Conservation (phyloP, 2,113 vertebrate genomes). For the Motacilla alba region DNA sequence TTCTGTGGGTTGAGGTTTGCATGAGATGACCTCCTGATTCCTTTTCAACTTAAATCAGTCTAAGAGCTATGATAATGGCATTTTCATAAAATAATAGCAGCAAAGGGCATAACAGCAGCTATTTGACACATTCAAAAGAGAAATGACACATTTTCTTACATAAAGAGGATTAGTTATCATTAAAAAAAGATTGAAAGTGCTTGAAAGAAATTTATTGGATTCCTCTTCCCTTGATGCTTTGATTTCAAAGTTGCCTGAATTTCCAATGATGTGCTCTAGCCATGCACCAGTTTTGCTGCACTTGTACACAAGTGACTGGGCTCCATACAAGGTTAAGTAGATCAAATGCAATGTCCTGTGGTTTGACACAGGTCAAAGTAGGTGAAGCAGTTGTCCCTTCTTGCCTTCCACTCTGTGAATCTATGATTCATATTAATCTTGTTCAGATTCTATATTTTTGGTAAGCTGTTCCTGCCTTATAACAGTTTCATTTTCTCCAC, state of each 20-base stretch:
- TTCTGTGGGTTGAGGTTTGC: neutral
- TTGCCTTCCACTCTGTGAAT: neutral
- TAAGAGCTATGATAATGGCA: neutral
- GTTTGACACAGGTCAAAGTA: neutral
- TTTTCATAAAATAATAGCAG: neutral
- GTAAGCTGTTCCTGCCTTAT: neutral
- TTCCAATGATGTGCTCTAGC: neutral
- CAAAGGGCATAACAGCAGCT: neutral
- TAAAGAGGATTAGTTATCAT: neutral
- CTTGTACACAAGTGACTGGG: neutral
- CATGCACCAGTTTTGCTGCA: neutral
- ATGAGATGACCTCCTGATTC: neutral
- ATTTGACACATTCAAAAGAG: neutral
- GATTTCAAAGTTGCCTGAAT: neutral
- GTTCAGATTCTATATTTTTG: neutral
- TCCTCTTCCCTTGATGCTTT: neutral
- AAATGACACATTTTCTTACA: neutral
- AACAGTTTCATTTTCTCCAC: neutral
- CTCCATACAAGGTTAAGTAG: neutral
- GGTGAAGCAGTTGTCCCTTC: neutral
- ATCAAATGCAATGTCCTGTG: neutral
- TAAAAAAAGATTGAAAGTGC: neutral
- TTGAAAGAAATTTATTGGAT: neutral
- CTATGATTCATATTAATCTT: neutral
- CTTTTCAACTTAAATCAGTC: neutral